Evolutionary conservation across 2,113 vertebrate species (phyloP).

Genomic region (Desmodus rotundus): DNA sequence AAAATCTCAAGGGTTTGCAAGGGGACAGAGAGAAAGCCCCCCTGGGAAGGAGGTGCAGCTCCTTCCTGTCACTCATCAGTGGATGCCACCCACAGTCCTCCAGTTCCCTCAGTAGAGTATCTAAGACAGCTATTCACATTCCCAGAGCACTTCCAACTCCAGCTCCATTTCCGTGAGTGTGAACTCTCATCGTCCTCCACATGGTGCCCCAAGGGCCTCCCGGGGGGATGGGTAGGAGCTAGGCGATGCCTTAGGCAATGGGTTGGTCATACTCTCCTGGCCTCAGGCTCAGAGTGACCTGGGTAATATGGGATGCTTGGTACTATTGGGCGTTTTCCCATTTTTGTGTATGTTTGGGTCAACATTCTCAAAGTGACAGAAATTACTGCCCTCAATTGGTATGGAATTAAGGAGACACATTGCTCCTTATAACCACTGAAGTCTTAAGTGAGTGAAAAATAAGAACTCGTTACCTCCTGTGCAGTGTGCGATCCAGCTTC

Average conservation of each 20-base stretch:
- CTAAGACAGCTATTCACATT: neutral
- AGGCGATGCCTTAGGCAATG: neutral
- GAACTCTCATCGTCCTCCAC: neutral
- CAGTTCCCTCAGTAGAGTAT: neutral
- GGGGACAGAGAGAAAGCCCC: neutral
- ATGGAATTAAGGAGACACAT: conserved; percentile 43
- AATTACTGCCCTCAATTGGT: conserved; percentile 36
- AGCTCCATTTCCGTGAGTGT: neutral
- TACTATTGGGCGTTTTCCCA: neutral
- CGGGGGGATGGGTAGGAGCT: neutral
- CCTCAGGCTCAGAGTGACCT: conserved; percentile 28
- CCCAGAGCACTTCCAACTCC: neutral
- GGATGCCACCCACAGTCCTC: neutral
- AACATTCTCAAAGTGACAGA: conserved; percentile 42
- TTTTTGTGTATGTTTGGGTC: neutral
- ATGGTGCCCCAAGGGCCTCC: neutral
- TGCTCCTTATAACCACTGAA: conserved; percentile 55
- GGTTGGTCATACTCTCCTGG: conserved; percentile 16
- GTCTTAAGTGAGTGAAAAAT: conserved; percentile 60
- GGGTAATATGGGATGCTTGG: neutral
- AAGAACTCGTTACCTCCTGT: conserved; percentile 54
- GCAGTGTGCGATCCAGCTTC: neutral
- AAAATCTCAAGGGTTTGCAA: neutral
- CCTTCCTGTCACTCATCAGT: no score
- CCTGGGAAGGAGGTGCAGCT: neutral